Percentiles rank a stretch among this genome's conserved stretches.
Evolutionary conservation across 2,888 invertebrate genomes (phyloP).

Genomic region (Polia nebulosa): DNA sequence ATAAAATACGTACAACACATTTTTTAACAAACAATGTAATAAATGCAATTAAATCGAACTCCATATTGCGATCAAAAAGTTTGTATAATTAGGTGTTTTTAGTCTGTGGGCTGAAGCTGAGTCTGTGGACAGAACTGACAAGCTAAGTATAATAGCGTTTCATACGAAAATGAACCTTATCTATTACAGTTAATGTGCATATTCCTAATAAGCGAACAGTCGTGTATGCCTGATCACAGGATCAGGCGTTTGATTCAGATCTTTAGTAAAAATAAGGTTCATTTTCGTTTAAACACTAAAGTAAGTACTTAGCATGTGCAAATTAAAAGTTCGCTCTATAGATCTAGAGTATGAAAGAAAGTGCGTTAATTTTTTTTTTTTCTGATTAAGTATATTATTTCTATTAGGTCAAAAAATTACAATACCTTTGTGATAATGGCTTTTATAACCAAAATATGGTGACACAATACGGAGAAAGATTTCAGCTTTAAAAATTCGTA

Average conservation of each 20-base stretch:
- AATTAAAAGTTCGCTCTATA: not conserved
- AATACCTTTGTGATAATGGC: too few species aligned
- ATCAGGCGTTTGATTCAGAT: not conserved
- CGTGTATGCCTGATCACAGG: too few species aligned
- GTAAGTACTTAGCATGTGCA: not conserved
- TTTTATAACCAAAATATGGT: not conserved
- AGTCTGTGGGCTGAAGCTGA: not conserved
- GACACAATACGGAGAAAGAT: constrained; percentile 19
- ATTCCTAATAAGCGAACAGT: not conserved
- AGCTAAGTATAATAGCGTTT: not conserved
- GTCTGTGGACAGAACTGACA: not conserved
- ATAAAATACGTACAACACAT: constrained; percentile 33
- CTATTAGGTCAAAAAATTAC: not conserved
- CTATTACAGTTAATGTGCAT: not conserved
- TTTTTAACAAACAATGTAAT: constrained; percentile 25
- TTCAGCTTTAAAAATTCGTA: constrained; percentile 18
- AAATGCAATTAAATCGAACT: constrained; percentile 40
- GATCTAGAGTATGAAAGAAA: not conserved
- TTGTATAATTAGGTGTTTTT: not conserved
- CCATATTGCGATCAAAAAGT: constrained; percentile 12
- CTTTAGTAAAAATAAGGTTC: not conserved
- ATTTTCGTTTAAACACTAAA: not conserved
- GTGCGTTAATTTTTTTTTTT: not conserved
- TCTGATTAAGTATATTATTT: not conserved
- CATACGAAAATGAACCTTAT: not conserved